Percentiles rank a stretch among this genome's conserved stretches.
Evolutionary conservation across 37 sponge, comb jelly and placozoan genomes (phyloP).

Genomic region (Crambe crambe): DNA sequence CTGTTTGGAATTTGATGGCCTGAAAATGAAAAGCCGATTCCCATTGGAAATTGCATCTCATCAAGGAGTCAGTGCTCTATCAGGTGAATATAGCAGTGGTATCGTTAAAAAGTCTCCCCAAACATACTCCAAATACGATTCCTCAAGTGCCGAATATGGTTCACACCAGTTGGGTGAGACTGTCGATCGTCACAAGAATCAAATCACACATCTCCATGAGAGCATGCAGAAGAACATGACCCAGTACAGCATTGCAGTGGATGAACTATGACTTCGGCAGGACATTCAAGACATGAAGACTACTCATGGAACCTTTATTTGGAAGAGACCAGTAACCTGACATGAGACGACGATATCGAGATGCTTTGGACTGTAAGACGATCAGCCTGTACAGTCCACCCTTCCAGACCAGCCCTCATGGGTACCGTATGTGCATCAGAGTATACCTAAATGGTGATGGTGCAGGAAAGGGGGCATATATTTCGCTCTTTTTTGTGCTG

Average conservation of each 20-base stretch:
- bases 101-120: background rate
- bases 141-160: background rate
- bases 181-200: background rate
- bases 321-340: slow-evolving; percentile 64
- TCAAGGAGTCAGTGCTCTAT: background rate
- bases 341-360: slow-evolving; percentile 40
- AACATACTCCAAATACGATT: background rate
- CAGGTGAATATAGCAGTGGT: background rate
- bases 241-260: slow-evolving; percentile 16
- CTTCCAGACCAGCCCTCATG: slow-evolving; percentile 67
- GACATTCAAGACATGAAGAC: slow-evolving; percentile 43
- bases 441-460: slow-evolving; percentile 74
- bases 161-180: background rate
- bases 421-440: slow-evolving; percentile 69
- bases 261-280: slow-evolving; percentile 35
- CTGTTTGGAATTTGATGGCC: background rate
- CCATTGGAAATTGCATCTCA: background rate
- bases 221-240: slow-evolving; percentile 25
- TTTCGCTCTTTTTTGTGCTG: slow-evolving; percentile 69
- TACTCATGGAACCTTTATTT: slow-evolving; percentile 59
- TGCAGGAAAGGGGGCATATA: slow-evolving; percentile 59
- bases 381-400: slow-evolving; percentile 60
- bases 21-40: background rate
- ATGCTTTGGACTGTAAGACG: slow-evolving; percentile 49
- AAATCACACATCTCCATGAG: background rate